Evolutionary conservation across 2,888 invertebrate genomes (phyloP).

Genomic region (Geophilus truncorum): DNA sequence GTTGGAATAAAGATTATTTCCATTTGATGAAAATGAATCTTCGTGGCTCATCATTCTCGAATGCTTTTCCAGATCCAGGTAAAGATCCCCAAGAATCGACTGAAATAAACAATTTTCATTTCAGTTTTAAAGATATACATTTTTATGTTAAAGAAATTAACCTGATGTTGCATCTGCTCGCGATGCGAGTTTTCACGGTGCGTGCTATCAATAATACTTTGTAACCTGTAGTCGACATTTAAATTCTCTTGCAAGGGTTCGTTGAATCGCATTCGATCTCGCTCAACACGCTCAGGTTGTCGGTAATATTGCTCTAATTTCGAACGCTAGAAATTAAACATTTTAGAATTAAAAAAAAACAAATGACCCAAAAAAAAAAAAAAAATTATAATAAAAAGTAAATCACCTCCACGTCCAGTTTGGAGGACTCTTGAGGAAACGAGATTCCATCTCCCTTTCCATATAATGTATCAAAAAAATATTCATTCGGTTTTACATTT

Average conservation of each 20-base stretch:
- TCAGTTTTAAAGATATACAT: background rate
- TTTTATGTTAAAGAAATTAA: background rate
- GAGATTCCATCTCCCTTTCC: conserved; percentile 14
- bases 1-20: conserved; percentile 15
- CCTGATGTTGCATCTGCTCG: conserved; percentile 29
- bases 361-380: too few species aligned
- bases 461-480: conserved; percentile 11
- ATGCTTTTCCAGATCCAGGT: conserved; percentile 26
- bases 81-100: conserved; percentile 22
- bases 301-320: conserved; percentile 29
- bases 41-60: background rate
- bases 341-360: background rate
- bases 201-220: conserved; percentile 19
- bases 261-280: background rate
- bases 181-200: conserved; percentile 6
- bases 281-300: conserved; percentile 20
- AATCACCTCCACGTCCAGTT: conserved; percentile 15
- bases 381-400: too few species aligned
- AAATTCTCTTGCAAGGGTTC: background rate
- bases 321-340: background rate
- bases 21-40: conserved; percentile 19
- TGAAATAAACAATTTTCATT: background rate
- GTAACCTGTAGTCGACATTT: conserved; percentile 11
- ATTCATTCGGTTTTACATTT: conserved; percentile 29
- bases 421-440: conserved; percentile 3